These are phyloP conservation scores for Nemotelus nigrinus DNA, from an alignment of 2,888 invertebrate species.

Conservation along the genomic window DNA sequence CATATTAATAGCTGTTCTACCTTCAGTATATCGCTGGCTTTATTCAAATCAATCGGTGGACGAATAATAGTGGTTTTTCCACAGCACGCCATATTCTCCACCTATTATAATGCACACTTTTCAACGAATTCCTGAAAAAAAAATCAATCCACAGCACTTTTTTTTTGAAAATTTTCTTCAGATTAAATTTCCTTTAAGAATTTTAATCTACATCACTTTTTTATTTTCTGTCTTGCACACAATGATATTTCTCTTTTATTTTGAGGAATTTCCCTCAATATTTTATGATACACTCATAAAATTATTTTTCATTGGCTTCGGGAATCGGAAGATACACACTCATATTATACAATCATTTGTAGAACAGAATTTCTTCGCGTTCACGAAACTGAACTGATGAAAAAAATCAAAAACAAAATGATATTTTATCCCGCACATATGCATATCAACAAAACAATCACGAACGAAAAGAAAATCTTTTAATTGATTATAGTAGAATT, in stretches of 20 bases:
- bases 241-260: no score
- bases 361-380: background rate
- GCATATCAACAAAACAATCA: no score
- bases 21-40: slow-evolving; percentile 82
- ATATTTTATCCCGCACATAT: no score
- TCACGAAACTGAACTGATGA: background rate
- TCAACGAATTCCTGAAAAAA: background rate
- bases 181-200: no score
- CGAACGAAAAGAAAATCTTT: no score
- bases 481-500: no score
- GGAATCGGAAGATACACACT: background rate
- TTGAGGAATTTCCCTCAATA: background rate
- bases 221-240: no score
- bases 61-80: slow-evolving; percentile 79
- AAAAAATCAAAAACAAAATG: no score
- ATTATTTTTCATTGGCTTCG: background rate
- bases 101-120: background rate
- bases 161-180: no score
- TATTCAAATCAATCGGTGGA: slow-evolving; percentile 78
- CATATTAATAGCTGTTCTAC: slow-evolving; percentile 65
- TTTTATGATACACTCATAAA: background rate
- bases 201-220: no score
- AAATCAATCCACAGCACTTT: background rate
- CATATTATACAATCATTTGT: background rate
- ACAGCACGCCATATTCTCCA: slow-evolving; percentile 70